These are phyloP conservation scores for Rattus rattus DNA, from an alignment of 2,113 vertebrate genomes.

Conservation along the genomic window DNA sequence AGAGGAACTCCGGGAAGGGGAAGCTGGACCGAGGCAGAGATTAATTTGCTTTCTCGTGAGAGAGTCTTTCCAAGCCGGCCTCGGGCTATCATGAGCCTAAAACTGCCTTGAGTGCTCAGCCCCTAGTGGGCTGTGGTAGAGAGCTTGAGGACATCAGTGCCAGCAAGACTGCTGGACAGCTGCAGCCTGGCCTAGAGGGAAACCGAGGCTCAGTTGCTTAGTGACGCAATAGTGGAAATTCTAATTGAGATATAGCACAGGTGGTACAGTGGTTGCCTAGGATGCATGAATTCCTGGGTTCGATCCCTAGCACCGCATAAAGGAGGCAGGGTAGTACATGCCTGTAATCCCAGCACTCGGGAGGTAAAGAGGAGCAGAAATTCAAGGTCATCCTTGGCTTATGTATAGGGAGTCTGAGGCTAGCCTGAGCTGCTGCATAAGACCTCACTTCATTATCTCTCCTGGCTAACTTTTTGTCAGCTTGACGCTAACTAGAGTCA, in stretches of 20 bases:
- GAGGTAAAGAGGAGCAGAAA: neutral
- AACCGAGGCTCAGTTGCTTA: neutral
- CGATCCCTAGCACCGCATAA: neutral
- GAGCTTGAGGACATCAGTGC: neutral
- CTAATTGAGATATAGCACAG: neutral
- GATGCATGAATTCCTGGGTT: neutral
- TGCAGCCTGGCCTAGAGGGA: neutral
- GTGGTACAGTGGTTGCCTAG: neutral
- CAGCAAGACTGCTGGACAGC: neutral
- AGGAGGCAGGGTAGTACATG: neutral
- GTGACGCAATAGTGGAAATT: neutral
- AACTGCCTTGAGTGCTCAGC: neutral
- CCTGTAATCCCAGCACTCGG: neutral
- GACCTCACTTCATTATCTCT: neutral
- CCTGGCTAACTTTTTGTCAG: neutral
- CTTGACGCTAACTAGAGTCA: neutral
- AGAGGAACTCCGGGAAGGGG: neutral
- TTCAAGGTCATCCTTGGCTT: neutral
- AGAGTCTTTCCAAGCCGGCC: slow-evolving; percentile 35
- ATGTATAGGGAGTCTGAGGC: neutral
- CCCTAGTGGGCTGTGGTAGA: neutral
- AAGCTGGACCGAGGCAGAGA: neutral
- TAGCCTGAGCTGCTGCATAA: neutral
- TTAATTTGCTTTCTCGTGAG: slow-evolving; percentile 14
- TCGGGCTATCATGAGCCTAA: slow-evolving; percentile 10